phyloP scores from a whole-genome alignment of 1,140 invertebrate genomes.

The Leptinotarsa lineolata region DNA sequence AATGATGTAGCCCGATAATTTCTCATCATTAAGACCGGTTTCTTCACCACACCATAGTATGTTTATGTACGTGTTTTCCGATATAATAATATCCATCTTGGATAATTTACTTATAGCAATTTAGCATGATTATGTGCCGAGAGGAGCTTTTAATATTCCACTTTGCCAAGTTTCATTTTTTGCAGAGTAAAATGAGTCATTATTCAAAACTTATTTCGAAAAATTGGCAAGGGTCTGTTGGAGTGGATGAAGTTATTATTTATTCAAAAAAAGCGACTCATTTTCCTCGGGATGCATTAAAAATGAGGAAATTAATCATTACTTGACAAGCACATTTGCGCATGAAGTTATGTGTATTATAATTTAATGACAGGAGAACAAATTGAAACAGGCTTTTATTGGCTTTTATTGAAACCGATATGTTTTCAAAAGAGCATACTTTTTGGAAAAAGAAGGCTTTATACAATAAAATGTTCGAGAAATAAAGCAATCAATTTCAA shows the following conservation, averaged over 20 bases:
- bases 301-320: too few relatives aligned
- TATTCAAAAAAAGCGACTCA: not conserved
- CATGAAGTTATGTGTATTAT: too few relatives aligned
- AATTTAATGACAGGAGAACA: too few relatives aligned
- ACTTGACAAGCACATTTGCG: too few relatives aligned
- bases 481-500: too few relatives aligned
- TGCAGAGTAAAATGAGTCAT: not conserved
- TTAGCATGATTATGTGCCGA: slow-evolving; percentile 21
- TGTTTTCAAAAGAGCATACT: too few relatives aligned
- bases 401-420: too few relatives aligned
- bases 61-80: slow-evolving; percentile 10
- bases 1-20: slow-evolving; percentile 39
- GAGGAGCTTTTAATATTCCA: slow-evolving; percentile 21
- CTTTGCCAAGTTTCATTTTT: slow-evolving; percentile 6
- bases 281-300: too few relatives aligned
- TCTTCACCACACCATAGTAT: slow-evolving; percentile 10
- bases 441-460: too few relatives aligned
- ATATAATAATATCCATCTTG: slow-evolving; percentile 19
- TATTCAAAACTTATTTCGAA: not conserved
- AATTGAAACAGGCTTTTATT: too few relatives aligned
- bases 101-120: slow-evolving; percentile 17
- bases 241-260: not conserved
- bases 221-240: not conserved
- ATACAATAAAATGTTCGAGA: too few relatives aligned
- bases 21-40: slow-evolving; percentile 40